Base-by-base conservation (phyloP, 2,113 vertebrate genomes). In the Lucifuga dentata region DNA sequence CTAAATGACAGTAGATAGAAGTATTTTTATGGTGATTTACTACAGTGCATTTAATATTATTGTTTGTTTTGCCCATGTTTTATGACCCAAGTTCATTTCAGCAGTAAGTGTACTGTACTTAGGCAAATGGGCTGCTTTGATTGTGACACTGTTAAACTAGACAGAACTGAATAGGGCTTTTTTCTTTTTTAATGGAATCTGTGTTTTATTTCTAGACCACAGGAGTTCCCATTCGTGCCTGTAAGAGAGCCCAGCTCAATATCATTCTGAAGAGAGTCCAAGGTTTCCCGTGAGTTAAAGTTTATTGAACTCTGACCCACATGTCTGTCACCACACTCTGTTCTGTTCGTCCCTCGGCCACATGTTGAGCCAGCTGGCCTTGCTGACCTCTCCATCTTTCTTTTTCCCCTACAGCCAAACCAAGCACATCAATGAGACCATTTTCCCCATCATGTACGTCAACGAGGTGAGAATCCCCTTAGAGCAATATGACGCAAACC, bases 371-470 rank as follows among this genome's bases (percentile, higher is more conserved):
- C 81, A 67, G 43, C 76, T 73, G 59, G 84, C 44, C 29, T 4
- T 10, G 11, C 76, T 82, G 44, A 84, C 76, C 23, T 50, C 33
- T 73, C 29, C 33, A 20, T 41, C 40, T 60, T 29, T 38, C 7
- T 41, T 19, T 58, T 46, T 26, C 0, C 17, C 55, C 61, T 49
- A 1, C 80, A 94, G 93, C 2, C 71, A 81, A 73, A 94, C 93
- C 1, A 92, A 58, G 63, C 55, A 45, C 29, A 68, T 94, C 50
- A 92, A 90, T 2, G 81, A 92, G 51, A 94, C 91, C 23, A 93
- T 94, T 81, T 94, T 94, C 83, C 93, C 93, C 19, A 92, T 94
- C 71, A 93, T 94, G 92, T 94, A 91, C 20, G 91, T 93, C 67
- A 94, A 94, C 13, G 92, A 94, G 92, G 93, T 94, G 78, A 78